Base-by-base conservation (phyloP, 2,888 invertebrate species). In the Aporophyla nigra region DNA sequence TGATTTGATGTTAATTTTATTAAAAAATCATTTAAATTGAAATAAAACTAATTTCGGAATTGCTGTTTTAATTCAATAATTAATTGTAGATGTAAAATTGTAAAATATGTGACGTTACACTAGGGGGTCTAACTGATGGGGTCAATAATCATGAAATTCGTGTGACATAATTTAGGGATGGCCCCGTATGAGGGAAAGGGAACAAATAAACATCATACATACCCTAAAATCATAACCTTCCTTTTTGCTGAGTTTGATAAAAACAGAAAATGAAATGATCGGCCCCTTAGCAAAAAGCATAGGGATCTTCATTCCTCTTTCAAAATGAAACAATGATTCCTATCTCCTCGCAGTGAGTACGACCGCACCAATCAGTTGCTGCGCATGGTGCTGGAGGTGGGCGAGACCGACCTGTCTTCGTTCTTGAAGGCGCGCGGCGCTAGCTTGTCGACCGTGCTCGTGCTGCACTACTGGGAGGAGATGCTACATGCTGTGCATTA, bases 401-500 rank as follows among this genome's bases (percentile, higher is more conserved):
- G 99, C 0, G 99, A 99, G 90, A 98, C 98, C 14, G 99, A 99
- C 96, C 97, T 99, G 82, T 98, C 98, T 63, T 97, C 98, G 87
- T 97, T 99, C 83, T 95, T 99, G 82, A 97, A 97, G 88, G 97
- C 97, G 69, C 97, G 97, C 85, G 93, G 97, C 90, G 90, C 96
- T 93, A 92, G 97, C 75, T 95, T 98, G 75, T 98, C 98, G 69
- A 97, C 98, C n/a, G 97, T 98, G 74, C 98, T 98, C 92, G 97
- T 99, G 73, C 97, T 98, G 85, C 98, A 98, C 93, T 99, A 99
- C 96, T 99, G 99, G 99, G 98, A 98, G 92, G 98, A 99, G 95
- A 99, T 99, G 99, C 96, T 99, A 73, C 97, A 97, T 78, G 98
- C 99, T 51, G 99, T 99, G 7, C 97, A 98, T 89, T 98, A 98